These are phyloP conservation scores for Diplodus puntazzo DNA, from an alignment of 2,797 vertebrate genomes.

Conservation along the genomic window DNA sequence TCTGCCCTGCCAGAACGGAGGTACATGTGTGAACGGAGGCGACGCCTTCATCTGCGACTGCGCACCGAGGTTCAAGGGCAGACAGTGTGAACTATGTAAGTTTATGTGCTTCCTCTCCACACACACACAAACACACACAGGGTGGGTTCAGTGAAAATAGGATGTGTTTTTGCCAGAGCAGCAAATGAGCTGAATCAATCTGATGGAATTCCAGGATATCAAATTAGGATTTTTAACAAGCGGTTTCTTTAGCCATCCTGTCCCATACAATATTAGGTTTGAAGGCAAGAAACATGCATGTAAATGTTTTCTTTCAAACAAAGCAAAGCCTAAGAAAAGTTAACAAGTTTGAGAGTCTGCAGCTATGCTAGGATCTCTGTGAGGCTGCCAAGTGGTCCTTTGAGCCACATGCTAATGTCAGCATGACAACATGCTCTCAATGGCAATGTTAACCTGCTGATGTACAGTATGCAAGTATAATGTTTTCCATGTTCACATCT, in stretches of 20 bases:
- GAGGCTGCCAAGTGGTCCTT: background rate
- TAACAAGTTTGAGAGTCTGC: background rate
- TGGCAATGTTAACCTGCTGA: conserved; percentile 3
- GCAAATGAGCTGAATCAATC: background rate
- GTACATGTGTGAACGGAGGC: conserved; percentile 85
- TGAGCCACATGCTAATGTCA: background rate
- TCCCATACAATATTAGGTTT: too few species aligned
- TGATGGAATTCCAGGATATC: background rate
- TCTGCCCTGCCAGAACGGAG: conserved; percentile 91
- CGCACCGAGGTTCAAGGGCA: conserved; percentile 89
- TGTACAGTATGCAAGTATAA: background rate
- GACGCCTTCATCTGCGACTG: conserved; percentile 89
- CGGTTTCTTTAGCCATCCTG: background rate
- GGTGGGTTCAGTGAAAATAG: background rate
- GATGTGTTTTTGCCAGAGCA: background rate
- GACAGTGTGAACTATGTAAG: conserved; percentile 93
- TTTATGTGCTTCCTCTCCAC: conserved; percentile 53
- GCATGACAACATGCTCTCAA: background rate
- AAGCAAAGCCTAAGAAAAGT: too few species aligned
- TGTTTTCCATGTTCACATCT: background rate
- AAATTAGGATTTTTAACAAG: background rate
- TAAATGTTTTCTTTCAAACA: conserved; percentile 1
- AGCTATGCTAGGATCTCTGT: background rate
- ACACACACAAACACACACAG: conserved; percentile 2
- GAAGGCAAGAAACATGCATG: background rate